These are phyloP conservation scores for Drosophila incognita DNA, from an alignment of 2,888 invertebrate genomes.

Conservation along the genomic window DNA sequence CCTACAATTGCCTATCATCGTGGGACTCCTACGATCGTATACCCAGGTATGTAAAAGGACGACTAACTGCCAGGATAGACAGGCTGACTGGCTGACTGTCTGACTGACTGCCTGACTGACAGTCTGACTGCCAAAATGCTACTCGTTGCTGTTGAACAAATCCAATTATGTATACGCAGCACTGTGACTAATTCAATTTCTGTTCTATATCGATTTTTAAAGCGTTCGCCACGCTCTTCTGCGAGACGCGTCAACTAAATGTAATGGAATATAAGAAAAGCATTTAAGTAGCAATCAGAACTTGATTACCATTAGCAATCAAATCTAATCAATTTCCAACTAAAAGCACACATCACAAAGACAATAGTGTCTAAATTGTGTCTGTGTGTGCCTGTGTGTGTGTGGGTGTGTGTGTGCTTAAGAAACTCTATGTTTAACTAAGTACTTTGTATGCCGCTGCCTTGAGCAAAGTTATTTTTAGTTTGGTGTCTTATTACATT, in stretches of 20 bases:
- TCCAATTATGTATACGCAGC: slow-evolving; percentile 56
- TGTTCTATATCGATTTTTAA: slow-evolving; percentile 55
- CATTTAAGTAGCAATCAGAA: slow-evolving; percentile 67
- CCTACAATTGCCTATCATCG: slow-evolving; percentile 94
- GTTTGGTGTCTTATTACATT: slow-evolving; percentile 7
- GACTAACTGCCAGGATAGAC: neutral
- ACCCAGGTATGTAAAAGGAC: slow-evolving; percentile 89
- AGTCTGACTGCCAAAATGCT: neutral
- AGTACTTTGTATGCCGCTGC: neutral
- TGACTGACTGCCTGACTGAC: neutral
- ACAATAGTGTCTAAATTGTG: slow-evolving; percentile 24
- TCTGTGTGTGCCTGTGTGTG: neutral
- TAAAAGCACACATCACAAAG: slow-evolving; percentile 52
- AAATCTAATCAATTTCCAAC: slow-evolving; percentile 61
- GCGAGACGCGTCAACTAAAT: slow-evolving; percentile 35
- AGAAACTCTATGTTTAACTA: neutral
- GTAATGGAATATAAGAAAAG: slow-evolving; percentile 47
- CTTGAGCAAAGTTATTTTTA: slow-evolving; percentile 18
- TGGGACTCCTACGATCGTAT: slow-evolving; percentile 97
- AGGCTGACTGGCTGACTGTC: neutral
- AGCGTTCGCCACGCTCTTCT: slow-evolving; percentile 14
- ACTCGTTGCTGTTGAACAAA: slow-evolving; percentile 21
- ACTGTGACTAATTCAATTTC: slow-evolving; percentile 55
- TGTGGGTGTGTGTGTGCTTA: neutral
- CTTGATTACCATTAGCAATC: slow-evolving; percentile 62